Evolutionary conservation across 1,140 invertebrate species (phyloP).

Genomic region (Caerostris darwini): DNA sequence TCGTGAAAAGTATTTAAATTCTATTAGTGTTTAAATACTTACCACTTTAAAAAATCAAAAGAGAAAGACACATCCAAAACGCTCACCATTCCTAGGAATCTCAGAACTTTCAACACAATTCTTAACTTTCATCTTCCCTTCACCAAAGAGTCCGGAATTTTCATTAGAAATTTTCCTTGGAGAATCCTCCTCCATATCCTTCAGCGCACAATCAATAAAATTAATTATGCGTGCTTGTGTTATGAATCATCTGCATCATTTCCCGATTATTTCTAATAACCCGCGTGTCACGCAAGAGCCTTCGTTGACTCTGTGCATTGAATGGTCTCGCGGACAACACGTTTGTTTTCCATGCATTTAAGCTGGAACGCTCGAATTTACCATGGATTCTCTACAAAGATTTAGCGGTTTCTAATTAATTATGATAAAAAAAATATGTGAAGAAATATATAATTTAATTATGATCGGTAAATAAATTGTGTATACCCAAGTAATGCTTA

Average conservation of each 20-base stretch:
- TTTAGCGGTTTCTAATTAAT: too few relatives aligned
- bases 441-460: too few relatives aligned
- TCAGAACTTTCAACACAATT: too few relatives aligned
- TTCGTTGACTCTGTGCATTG: neutral
- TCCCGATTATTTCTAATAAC: slow-evolving; percentile 26
- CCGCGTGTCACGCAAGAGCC: neutral
- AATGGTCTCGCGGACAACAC: neutral
- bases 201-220: slow-evolving; percentile 1
- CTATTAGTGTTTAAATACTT: too few relatives aligned
- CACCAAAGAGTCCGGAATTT: neutral
- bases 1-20: too few relatives aligned
- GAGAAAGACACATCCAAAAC: too few relatives aligned
- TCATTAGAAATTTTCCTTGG: neutral
- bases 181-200: neutral
- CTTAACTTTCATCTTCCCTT: neutral
- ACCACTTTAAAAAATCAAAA: too few relatives aligned
- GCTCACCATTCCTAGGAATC: too few relatives aligned
- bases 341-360: neutral
- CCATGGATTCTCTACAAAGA: too few relatives aligned
- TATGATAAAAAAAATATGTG: too few relatives aligned
- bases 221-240: slow-evolving; percentile 28
- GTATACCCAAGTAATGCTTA: too few relatives aligned
- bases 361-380: neutral
- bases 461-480: too few relatives aligned
- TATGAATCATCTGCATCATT: slow-evolving; percentile 22